Evolutionary conservation across 2,113 vertebrate genomes (phyloP).

Genomic region (Nycticorax nycticorax): DNA sequence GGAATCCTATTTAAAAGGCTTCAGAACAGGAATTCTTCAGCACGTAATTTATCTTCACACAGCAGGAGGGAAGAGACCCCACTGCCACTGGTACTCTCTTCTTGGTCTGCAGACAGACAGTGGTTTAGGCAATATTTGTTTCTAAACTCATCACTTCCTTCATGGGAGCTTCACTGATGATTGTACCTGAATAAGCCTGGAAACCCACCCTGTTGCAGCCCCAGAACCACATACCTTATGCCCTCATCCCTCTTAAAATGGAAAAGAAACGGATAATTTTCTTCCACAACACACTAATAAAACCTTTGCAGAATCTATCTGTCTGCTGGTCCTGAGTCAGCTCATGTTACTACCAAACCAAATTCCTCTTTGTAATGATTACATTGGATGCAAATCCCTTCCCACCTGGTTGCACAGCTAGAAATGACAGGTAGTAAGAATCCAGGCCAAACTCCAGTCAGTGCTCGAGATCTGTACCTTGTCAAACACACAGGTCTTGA

Average conservation of each 20-base stretch:
- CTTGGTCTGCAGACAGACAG: not conserved
- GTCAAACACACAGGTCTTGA: not conserved
- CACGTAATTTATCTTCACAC: fast-evolving
- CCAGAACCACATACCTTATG: not conserved
- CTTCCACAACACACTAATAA: not conserved
- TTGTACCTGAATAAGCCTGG: not conserved
- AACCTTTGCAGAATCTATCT: not conserved
- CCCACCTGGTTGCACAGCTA: not conserved
- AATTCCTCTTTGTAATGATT: not conserved
- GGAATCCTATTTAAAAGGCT: not conserved
- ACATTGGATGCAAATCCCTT: not conserved
- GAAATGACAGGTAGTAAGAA: not conserved
- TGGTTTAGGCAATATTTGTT: not conserved
- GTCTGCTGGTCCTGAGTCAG: not conserved
- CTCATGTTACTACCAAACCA: not conserved
- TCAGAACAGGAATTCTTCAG: not conserved
- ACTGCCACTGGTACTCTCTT: not conserved
- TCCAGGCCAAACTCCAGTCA: not conserved
- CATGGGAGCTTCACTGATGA: not conserved
- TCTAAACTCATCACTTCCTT: not conserved
- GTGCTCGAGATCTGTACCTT: not conserved
- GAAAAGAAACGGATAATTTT: not conserved
- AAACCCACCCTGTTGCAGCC: not conserved
- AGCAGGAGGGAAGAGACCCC: not conserved
- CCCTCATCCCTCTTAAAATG: not conserved